Evolutionary conservation across 2,113 vertebrate genomes (phyloP).

Genomic region (Rhinoptilus africanus): DNA sequence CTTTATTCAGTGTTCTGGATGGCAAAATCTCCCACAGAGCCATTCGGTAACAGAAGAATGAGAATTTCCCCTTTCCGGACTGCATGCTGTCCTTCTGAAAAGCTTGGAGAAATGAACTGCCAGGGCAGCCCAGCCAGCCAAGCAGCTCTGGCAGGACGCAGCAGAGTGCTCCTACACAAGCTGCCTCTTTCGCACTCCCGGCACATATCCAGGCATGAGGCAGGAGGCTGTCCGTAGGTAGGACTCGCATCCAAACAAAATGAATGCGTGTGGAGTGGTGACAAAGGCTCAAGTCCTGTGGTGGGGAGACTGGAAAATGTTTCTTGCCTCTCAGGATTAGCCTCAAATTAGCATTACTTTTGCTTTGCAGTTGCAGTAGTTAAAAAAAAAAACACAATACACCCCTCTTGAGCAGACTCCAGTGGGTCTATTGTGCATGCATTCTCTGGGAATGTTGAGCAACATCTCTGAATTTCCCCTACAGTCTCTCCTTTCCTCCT

Average conservation of each 20-base stretch:
- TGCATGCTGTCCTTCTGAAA: not conserved
- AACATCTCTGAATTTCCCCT: not conserved
- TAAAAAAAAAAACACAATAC: not conserved
- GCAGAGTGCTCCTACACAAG: not conserved
- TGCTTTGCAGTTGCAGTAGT: not conserved
- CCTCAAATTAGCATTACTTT: not conserved
- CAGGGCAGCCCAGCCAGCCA: not conserved
- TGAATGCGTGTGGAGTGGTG: not conserved
- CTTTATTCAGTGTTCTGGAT: not conserved
- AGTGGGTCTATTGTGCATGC: not conserved
- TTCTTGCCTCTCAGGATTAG: not conserved
- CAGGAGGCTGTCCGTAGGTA: fast-evolving
- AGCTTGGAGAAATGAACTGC: not conserved
- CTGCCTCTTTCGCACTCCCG: not conserved
- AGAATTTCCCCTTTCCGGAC: not conserved
- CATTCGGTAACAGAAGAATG: not conserved
- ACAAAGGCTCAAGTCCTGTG: not conserved
- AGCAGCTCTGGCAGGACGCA: not conserved
- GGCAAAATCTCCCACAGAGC: not conserved
- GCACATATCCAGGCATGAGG: not conserved
- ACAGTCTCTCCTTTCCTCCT: not conserved
- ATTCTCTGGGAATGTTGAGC: not conserved
- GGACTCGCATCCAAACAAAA: not conserved
- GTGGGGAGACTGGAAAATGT: not conserved
- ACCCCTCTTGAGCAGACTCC: not conserved